Percentiles rank a stretch among this genome's conserved stretches.
These are phyloP conservation scores for Ictalurus furcatus DNA, from an alignment of 2,113 vertebrate genomes.

Conservation along the genomic window DNA sequence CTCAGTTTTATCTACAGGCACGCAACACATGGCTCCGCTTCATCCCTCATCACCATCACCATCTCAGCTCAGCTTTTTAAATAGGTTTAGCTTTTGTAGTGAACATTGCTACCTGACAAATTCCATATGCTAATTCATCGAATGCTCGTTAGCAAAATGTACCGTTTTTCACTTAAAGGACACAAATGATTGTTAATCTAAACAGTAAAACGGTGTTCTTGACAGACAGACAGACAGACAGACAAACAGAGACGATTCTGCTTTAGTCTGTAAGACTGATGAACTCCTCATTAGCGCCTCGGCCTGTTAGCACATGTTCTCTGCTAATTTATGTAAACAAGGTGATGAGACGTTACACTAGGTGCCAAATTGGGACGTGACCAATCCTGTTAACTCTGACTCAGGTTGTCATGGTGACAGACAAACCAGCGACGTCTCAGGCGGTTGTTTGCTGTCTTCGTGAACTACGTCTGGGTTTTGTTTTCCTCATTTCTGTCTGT, in stretches of 20 bases:
- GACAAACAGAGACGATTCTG: neutral
- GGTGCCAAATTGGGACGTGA: neutral
- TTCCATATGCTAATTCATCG: neutral
- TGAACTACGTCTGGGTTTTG: slow-evolving; percentile 14
- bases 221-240: neutral
- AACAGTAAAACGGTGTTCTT: neutral
- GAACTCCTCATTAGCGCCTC: neutral
- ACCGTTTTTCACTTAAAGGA: neutral
- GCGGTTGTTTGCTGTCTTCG: neutral
- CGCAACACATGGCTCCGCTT: neutral
- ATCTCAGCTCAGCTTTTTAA: neutral
- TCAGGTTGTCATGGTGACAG: slow-evolving; percentile 47
- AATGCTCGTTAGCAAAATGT: neutral
- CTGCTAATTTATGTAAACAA: slow-evolving; percentile 22
- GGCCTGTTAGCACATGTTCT: slow-evolving; percentile 15
- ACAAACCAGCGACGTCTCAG: slow-evolving; percentile 34
- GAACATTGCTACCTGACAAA: neutral
- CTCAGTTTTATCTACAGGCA: neutral
- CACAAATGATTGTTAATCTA: neutral
- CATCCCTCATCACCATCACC: neutral
- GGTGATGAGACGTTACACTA: neutral
- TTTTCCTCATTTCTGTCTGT: slow-evolving; percentile 12
- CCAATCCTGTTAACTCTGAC: slow-evolving; percentile 8
- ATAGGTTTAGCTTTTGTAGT: neutral
- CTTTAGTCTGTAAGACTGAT: neutral